phyloP scores from a whole-genome alignment of 2,113 vertebrate species.

The Rissa tridactyla region DNA sequence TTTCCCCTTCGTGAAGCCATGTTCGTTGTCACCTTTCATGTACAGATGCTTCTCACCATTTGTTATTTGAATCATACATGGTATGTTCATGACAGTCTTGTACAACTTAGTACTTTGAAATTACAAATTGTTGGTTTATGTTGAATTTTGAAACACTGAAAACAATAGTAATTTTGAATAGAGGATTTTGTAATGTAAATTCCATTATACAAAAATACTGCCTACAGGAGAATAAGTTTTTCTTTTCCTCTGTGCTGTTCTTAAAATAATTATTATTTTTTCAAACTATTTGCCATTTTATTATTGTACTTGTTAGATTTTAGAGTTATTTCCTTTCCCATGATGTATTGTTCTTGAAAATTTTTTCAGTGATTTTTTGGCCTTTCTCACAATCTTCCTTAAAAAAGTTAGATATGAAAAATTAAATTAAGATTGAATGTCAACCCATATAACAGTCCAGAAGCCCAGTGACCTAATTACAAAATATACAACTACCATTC shows the following conservation, averaged over 20 bases:
- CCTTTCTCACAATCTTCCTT: background rate
- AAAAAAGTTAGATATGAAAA: background rate
- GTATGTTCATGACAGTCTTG: background rate
- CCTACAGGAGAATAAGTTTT: background rate
- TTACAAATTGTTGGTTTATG: background rate
- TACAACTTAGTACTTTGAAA: background rate
- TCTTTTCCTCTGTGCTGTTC: rapidly evolving
- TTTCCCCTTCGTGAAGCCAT: background rate
- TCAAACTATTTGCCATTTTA: background rate
- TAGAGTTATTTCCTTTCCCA: background rate
- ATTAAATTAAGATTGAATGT: background rate
- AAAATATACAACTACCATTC: background rate
- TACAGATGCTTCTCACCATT: background rate
- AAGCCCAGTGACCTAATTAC: background rate
- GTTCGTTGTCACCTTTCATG: background rate
- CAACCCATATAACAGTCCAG: background rate
- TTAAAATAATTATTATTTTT: background rate
- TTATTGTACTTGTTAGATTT: no score
- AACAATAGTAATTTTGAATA: background rate
- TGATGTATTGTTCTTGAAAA: background rate
- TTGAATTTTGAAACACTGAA: background rate
- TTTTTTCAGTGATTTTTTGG: background rate
- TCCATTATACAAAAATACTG: background rate
- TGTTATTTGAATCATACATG: background rate
- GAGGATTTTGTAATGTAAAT: background rate